Evolutionary conservation across 2,113 vertebrate genomes (phyloP).

Genomic region (Dipodomys spectabilis): DNA sequence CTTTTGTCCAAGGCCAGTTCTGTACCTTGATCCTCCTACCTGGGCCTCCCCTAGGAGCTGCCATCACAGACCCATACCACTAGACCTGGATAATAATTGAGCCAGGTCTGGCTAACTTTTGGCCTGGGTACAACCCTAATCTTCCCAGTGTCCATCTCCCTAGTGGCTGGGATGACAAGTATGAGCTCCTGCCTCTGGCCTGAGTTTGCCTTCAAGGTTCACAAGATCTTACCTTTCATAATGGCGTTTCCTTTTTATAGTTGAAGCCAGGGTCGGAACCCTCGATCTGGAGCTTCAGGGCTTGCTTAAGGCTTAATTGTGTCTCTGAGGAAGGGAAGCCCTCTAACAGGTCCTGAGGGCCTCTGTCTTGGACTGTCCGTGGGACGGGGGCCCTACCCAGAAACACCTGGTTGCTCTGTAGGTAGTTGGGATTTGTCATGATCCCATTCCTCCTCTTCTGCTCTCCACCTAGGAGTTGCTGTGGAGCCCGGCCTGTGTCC

Average conservation of each 20-base stretch:
- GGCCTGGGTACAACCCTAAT: no score
- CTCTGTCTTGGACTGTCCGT: conserved; percentile 91
- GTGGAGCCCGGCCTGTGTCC: conserved; percentile 90
- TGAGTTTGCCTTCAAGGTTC: no score
- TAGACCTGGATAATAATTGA: no score
- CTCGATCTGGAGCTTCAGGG: conserved; percentile 98
- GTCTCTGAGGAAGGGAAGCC: conserved; percentile 95
- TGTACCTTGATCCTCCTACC: no score
- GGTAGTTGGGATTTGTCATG: conserved; percentile 98
- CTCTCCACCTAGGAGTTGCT: conserved; percentile 92
- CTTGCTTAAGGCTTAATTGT: conserved; percentile 98
- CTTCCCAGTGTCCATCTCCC: no score
- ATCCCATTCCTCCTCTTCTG: conserved; percentile 98
- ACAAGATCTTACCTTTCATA: conserved; percentile 91
- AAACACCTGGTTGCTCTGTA: conserved; percentile 97
- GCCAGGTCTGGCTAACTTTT: no score
- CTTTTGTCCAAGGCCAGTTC: no score
- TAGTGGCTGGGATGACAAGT: not conserved
- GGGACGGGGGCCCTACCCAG: conserved; percentile 95
- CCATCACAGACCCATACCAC: no score
- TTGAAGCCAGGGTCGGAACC: conserved; percentile 95
- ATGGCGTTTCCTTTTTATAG: conserved; percentile 99
- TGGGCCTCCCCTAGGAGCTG: no score
- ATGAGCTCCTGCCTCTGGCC: no score
- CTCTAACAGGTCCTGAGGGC: conserved; percentile 95